Evolutionary conservation across 2,113 vertebrate genomes (phyloP).

Genomic region (Lepus americanus): DNA sequence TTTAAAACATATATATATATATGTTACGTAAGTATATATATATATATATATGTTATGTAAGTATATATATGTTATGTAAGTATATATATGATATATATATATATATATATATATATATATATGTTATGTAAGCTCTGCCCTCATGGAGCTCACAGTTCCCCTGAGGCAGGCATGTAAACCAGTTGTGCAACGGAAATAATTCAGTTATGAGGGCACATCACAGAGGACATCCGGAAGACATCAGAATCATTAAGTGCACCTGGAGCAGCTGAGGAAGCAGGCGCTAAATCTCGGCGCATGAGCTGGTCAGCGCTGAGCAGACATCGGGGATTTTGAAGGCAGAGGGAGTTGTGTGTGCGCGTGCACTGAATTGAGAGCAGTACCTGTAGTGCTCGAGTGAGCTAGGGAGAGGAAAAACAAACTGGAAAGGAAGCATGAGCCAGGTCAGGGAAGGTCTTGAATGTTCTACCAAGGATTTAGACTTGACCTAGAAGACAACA

Average conservation of each 20-base stretch:
- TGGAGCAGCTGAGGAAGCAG: slow-evolving; percentile 3
- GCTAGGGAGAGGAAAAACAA: background rate
- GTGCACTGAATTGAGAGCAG: background rate
- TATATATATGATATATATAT: no score
- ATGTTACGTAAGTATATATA: no score
- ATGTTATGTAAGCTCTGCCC: background rate
- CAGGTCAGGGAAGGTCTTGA: background rate
- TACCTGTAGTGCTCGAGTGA: background rate
- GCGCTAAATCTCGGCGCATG: background rate
- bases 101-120: no score
- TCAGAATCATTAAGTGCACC: background rate
- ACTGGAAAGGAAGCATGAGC: background rate
- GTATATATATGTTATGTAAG: no score
- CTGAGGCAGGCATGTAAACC: slow-evolving; percentile 24
- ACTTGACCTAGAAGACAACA: background rate
- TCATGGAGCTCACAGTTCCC: background rate
- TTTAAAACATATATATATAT: no score
- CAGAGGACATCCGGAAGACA: background rate
- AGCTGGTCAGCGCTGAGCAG: background rate
- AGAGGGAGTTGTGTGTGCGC: background rate
- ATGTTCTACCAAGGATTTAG: slow-evolving; percentile 20
- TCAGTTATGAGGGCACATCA: slow-evolving; percentile 11
- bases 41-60: no score
- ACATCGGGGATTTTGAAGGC: background rate
- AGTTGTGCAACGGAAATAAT: background rate